Evolutionary conservation across 2,113 vertebrate genomes (phyloP).

Genomic region (Oreotrochilus melanogaster): DNA sequence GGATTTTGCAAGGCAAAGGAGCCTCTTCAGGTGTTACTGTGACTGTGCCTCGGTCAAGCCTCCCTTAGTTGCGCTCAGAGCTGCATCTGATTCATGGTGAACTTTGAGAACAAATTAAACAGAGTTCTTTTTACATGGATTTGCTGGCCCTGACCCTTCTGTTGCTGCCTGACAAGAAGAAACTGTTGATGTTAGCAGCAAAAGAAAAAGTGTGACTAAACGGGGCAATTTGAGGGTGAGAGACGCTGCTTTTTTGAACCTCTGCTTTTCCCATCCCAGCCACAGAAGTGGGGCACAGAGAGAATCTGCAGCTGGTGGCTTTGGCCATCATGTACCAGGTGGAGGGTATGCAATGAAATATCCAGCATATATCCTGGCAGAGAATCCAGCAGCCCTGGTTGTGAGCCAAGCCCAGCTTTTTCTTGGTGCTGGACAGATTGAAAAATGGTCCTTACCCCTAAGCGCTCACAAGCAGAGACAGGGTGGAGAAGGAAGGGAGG

Average conservation of each 20-base stretch:
- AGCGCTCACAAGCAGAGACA: background rate
- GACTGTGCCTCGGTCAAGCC: background rate
- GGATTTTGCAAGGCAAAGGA: slow-evolving; percentile 40
- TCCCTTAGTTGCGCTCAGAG: slow-evolving; percentile 20
- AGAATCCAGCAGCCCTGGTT: background rate
- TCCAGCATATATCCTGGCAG: background rate
- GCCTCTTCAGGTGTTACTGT: slow-evolving; percentile 28
- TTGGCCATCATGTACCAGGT: background rate
- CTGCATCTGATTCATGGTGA: slow-evolving; percentile 11
- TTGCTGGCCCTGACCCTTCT: slow-evolving; percentile 8
- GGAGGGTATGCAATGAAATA: background rate
- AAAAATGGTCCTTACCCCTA: background rate
- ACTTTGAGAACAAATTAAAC: slow-evolving; percentile 42
- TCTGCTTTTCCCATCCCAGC: background rate
- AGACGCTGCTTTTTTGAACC: background rate
- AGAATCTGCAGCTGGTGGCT: background rate
- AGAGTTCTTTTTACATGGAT: background rate
- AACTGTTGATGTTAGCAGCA: background rate
- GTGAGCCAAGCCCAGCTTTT: background rate
- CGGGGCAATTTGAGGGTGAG: background rate
- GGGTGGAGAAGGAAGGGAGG: background rate
- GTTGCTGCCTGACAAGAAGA: background rate
- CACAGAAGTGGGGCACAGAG: background rate
- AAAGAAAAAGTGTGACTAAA: background rate
- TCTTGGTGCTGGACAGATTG: background rate